Base-by-base conservation (phyloP, 2,797 vertebrate species). In the Toxotes lorentzi region DNA sequence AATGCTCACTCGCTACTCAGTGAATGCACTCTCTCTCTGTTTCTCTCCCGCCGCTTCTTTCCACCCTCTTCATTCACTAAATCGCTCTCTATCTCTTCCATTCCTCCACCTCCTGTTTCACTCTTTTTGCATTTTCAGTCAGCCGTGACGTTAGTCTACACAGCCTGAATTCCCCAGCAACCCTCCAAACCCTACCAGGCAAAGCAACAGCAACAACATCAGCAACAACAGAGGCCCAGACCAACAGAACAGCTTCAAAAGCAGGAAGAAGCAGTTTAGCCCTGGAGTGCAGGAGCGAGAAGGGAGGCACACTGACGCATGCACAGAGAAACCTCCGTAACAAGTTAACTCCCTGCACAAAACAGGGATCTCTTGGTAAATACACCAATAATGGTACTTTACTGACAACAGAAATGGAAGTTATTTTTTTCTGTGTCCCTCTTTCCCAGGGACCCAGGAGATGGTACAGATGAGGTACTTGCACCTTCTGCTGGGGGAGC, bases 211-310 rank as follows among this genome's bases (percentile, higher is more conserved):
- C 86, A 89, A 57, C 88, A 82, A 81, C 91, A 87, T 80, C 84
- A 86, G 82, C 57, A 86, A 75, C 79, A 81, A 62, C 73, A 68
- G 70, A 75, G 66, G 78, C 82, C 76, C 82, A 83, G 60, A 80
- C 87, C 81, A 86, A 81, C 83, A 75, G 69, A 86, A 86, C 83
- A 73, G 88, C 91, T 92, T 94, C 91, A 94, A 93, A 93, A 81
- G 87, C 73, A 78, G 79, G 76, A 90, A 85, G 85, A 30, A 90
- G 80, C 78, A 86, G 77, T 93, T 93, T 88, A 86, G 88, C 85
- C 86, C 82, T 32, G 76, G 73, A 88, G 84, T 88, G 88, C 70
- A 81, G 58, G 56, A 84, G 83, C 24, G 69, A 78, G 65, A 68
- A 85, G 85, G 72, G 73, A 74, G 83, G 82, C 79, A 82, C 75